These are phyloP conservation scores for Macquaria australasica DNA, from an alignment of 2,113 vertebrate genomes.

Conservation along the genomic window DNA sequence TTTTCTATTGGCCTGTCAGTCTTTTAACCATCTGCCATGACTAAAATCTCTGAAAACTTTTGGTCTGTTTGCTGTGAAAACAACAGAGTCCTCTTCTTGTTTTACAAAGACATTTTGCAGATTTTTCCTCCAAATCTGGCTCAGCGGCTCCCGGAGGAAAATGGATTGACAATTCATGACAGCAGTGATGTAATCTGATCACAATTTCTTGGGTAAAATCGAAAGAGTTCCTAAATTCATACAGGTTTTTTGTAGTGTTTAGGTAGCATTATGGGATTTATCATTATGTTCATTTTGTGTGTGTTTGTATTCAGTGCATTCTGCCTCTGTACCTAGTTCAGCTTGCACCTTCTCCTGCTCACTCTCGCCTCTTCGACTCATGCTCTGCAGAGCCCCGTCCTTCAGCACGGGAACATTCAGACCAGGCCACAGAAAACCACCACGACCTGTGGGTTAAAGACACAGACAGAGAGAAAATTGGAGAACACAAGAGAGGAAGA, in stretches of 20 bases:
- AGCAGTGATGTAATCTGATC: background rate
- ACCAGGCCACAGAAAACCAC: conserved; percentile 95
- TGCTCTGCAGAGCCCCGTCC: conserved; percentile 79
- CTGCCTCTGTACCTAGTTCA: conserved; percentile 69
- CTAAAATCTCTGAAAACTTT: background rate
- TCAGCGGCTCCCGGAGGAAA: background rate
- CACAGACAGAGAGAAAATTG: background rate
- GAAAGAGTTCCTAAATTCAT: background rate
- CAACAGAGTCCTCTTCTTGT: too few species aligned
- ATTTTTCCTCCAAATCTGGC: too few species aligned
- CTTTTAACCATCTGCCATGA: background rate
- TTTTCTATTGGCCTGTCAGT: background rate
- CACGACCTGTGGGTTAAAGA: conserved; percentile 83
- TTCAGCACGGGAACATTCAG: conserved; percentile 88
- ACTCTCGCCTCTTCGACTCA: conserved; percentile 83
- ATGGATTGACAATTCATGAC: background rate
- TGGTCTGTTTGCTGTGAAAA: too few species aligned
- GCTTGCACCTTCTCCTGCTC: conserved; percentile 86
- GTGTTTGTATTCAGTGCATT: background rate
- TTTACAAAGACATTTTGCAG: too few species aligned
- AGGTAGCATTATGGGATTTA: background rate
- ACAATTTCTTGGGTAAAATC: too few species aligned
- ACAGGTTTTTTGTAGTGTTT: background rate
- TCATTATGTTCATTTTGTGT: background rate
- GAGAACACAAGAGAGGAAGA: background rate